Percentiles rank a stretch among this genome's conserved stretches.
phyloP scores from a whole-genome alignment of 1,140 invertebrate species.

The Oncopeltus fasciatus region DNA sequence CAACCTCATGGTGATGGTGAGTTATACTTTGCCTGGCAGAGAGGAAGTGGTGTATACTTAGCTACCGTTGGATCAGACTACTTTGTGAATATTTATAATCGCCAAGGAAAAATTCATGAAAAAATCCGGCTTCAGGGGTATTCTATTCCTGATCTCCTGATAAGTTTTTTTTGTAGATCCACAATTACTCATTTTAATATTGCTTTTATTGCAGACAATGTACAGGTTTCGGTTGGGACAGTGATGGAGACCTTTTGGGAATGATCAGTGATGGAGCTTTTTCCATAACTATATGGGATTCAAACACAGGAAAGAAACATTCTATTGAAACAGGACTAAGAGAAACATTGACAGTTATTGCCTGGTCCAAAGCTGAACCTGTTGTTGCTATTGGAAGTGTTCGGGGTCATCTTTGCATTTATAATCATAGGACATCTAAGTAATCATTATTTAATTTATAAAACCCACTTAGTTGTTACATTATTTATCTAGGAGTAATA shows the following conservation, averaged over 20 bases:
- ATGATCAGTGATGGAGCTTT: constrained; percentile 71
- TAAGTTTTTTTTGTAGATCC: constrained; percentile 1
- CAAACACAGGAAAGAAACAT: constrained; percentile 58
- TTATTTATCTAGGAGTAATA: no score
- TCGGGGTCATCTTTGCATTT: constrained; percentile 89
- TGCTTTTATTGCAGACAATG: constrained; percentile 47
- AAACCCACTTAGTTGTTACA: no score
- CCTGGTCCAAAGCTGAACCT: constrained; percentile 76
- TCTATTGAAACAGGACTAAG: constrained; percentile 77
- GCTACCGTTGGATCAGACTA: constrained; percentile 75
- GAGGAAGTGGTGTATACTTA: constrained; percentile 55
- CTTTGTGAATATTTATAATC: constrained; percentile 74
- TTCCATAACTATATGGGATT: constrained; percentile 77
- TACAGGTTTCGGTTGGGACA: constrained; percentile 83
- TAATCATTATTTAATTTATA: no score
- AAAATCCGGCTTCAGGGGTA: constrained; percentile 73
- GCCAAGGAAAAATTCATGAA: constrained; percentile 75
- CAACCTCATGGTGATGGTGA: constrained; percentile 66
- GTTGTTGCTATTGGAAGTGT: constrained; percentile 78
- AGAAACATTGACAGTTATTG: constrained; percentile 71
- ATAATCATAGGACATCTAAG: constrained; percentile 87
- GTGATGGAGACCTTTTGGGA: constrained; percentile 83
- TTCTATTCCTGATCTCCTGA: constrained; percentile 15
- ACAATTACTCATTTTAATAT: no score
- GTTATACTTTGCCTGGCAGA: constrained; percentile 67